These are phyloP conservation scores for Leptinotarsa texana DNA, from an alignment of 1,140 invertebrate species.

Conservation along the genomic window DNA sequence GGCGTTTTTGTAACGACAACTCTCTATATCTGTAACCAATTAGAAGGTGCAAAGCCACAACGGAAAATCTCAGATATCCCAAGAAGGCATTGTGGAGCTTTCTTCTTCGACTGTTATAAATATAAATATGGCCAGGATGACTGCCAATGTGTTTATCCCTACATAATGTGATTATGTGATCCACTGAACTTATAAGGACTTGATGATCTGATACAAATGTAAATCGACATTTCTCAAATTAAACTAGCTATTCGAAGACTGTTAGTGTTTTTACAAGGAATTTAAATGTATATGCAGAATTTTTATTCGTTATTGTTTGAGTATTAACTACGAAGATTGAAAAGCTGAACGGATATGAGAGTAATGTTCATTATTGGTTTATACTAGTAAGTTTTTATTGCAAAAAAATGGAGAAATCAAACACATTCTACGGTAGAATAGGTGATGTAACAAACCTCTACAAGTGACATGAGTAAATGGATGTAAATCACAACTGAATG, in stretches of 20 bases:
- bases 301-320: too few species aligned
- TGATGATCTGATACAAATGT: conserved; percentile 7
- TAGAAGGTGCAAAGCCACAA: conserved; percentile 23
- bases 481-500: too few species aligned
- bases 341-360: too few species aligned
- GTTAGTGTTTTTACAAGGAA: neutral
- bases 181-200: conserved; percentile 7
- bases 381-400: too few species aligned
- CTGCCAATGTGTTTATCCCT: conserved; percentile 24
- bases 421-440: too few species aligned
- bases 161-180: conserved; percentile 16
- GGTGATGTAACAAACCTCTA: too few species aligned
- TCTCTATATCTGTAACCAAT: conserved; percentile 26
- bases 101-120: conserved; percentile 14
- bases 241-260: neutral
- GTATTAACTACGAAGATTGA: too few species aligned
- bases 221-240: conserved; percentile 7
- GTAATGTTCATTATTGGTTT: too few species aligned
- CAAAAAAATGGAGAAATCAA: too few species aligned
- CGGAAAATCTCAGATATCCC: conserved; percentile 18
- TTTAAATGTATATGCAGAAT: neutral
- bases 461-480: too few species aligned
- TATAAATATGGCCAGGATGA: conserved; percentile 21
- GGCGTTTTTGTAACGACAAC: conserved; percentile 22
- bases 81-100: conserved; percentile 12